phyloP scores from a whole-genome alignment of 2,888 invertebrate species.

The Notocelia uddmanniana region DNA sequence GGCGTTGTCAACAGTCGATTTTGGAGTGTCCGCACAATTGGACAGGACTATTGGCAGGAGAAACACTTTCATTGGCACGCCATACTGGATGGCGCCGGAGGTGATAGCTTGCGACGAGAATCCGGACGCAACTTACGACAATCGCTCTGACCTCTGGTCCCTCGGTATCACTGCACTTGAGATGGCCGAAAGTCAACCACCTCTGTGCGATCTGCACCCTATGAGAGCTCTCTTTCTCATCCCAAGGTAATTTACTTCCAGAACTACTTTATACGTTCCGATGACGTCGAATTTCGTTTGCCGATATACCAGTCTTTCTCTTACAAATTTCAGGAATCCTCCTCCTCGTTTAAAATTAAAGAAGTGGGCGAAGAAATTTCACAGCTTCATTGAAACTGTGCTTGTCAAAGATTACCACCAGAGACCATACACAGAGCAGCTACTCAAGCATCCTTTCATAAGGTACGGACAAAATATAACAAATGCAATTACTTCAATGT shows the following conservation, averaged over 20 bases:
- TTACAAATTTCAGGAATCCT: constrained; percentile 90
- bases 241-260: constrained; percentile 85
- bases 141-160: constrained; percentile 96
- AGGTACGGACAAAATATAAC: constrained; percentile 66
- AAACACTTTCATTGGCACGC: constrained; percentile 99
- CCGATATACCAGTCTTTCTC: neutral
- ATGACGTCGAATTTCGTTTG: neutral
- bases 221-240: constrained; percentile 99
- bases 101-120: constrained; percentile 99
- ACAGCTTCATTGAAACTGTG: constrained; percentile 99
- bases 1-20: constrained; percentile 91
- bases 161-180: constrained; percentile 99
- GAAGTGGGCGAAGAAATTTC: constrained; percentile 99
- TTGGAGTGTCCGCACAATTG: constrained; percentile 99
- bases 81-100: constrained; percentile 99
- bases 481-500: neutral
- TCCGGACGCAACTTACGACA: constrained; percentile 99
- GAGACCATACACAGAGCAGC: constrained; percentile 98
- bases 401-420: constrained; percentile 99
- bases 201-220: constrained; percentile 99
- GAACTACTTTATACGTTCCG: neutral
- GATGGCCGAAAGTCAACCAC: constrained; percentile 99
- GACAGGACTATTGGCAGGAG: constrained; percentile 99
- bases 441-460: constrained; percentile 98
- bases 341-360: constrained; percentile 99